Evolutionary conservation across 2,888 invertebrate species (phyloP).

Genomic region (Odontothrips loti): DNA sequence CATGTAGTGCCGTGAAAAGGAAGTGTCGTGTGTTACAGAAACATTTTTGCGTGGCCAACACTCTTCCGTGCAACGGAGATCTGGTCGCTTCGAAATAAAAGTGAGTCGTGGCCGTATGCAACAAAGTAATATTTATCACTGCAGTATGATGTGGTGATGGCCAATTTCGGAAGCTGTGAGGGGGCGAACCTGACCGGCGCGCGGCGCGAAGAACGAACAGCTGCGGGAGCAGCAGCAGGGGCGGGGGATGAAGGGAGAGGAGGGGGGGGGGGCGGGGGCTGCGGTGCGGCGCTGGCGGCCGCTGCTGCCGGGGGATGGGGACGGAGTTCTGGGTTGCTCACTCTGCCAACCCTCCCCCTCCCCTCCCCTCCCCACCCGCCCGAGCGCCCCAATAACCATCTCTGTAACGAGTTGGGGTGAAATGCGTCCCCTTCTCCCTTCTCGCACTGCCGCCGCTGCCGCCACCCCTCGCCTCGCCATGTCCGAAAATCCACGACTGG

Average conservation of each 20-base stretch:
- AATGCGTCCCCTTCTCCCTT: background rate
- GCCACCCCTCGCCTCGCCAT: background rate
- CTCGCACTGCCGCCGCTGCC: background rate
- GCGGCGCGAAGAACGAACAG: background rate
- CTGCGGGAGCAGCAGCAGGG: background rate
- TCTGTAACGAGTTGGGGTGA: background rate
- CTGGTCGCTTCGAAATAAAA: too few relatives aligned
- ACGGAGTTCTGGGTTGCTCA: background rate
- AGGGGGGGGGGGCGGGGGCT: too few relatives aligned
- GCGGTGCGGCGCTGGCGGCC: too few relatives aligned
- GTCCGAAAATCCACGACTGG: too few relatives aligned
- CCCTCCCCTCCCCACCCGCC: background rate
- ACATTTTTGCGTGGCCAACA: too few relatives aligned
- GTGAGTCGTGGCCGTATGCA: too few relatives aligned
- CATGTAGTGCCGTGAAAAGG: too few relatives aligned
- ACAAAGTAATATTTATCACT: too few relatives aligned
- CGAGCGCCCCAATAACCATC: slow-evolving; percentile 1
- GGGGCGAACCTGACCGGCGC: background rate
- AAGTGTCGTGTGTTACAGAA: too few relatives aligned
- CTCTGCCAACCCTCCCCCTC: background rate
- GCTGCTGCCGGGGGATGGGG: background rate
- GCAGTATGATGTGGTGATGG: too few relatives aligned
- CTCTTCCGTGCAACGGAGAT: too few relatives aligned
- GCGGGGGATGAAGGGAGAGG: background rate
- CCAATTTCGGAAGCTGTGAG: background rate